phyloP scores from a whole-genome alignment of 2,888 invertebrate species.

The Hypomecis punctinalis region DNA sequence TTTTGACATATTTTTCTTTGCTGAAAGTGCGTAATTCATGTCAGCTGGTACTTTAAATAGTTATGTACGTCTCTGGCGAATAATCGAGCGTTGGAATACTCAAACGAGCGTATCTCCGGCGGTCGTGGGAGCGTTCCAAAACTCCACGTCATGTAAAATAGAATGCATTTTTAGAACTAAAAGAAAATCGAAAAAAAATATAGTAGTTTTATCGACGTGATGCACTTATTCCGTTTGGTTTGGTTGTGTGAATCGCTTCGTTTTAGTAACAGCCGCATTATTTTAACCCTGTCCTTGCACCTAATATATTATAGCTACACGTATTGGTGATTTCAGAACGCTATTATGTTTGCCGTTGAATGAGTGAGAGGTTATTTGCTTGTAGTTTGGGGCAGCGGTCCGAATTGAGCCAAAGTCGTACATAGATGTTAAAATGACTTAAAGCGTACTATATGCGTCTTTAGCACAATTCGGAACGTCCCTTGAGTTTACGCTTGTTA shows the following conservation, averaged over 20 bases:
- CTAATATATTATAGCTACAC: conserved; percentile 53
- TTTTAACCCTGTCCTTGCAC: conserved; percentile 73
- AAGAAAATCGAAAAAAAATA: conserved; percentile 67
- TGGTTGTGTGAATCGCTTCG: conserved; percentile 77
- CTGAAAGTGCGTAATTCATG: conserved; percentile 86
- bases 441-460: no score
- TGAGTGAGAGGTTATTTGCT: conserved; percentile 48
- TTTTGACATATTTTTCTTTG: conserved; percentile 86
- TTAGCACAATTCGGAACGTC: no score
- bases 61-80: conserved; percentile 47
- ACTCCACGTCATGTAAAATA: conserved; percentile 74
- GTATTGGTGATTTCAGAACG: conserved; percentile 21
- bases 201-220: conserved; percentile 77
- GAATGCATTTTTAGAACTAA: conserved; percentile 75
- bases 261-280: conserved; percentile 68
- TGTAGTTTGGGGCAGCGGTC: conserved; percentile 25
- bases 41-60: conserved; percentile 81
- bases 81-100: conserved; percentile 71
- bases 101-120: conserved; percentile 61
- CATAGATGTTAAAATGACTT: no score
- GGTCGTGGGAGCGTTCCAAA: conserved; percentile 75
- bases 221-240: conserved; percentile 79
- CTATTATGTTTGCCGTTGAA: conserved; percentile 49
- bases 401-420: no score
- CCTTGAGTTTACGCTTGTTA: conserved; percentile 26